These are phyloP conservation scores for Nemurella pictetii DNA, from an alignment of 2,888 invertebrate species.

Conservation along the genomic window DNA sequence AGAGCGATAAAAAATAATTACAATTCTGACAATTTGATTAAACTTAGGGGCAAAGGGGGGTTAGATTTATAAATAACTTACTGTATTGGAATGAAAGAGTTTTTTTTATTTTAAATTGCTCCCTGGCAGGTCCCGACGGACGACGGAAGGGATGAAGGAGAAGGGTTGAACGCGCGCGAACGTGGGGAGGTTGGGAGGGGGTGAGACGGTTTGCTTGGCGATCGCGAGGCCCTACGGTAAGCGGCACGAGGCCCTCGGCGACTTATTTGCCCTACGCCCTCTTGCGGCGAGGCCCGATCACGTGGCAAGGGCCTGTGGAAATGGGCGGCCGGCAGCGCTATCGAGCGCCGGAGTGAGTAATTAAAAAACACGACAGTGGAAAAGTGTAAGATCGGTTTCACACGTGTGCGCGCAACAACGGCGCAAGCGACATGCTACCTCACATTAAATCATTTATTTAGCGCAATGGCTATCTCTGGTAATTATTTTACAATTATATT, in stretches of 20 bases:
- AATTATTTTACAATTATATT: too few relatives aligned
- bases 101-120: not conserved
- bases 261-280: not conserved
- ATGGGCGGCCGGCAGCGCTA: not conserved
- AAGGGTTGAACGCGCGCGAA: not conserved
- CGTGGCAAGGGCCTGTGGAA: too few relatives aligned
- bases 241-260: too few relatives aligned
- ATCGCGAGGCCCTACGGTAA: too few relatives aligned
- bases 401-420: slow-evolving; percentile 49
- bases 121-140: not conserved
- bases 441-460: too few relatives aligned
- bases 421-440: not conserved
- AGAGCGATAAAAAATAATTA: slow-evolving; percentile 23
- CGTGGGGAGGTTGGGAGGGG: not conserved
- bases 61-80: not conserved
- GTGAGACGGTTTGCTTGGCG: too few relatives aligned
- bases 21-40: slow-evolving; percentile 24
- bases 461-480: too few relatives aligned
- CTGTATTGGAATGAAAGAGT: not conserved
- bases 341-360: slow-evolving; percentile 50
- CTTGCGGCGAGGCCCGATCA: not conserved
- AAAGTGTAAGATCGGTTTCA: slow-evolving; percentile 52
- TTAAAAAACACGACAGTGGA: slow-evolving; percentile 50
- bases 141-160: not conserved
- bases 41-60: not conserved